A percentile compares a stretch with the other conserved stretches of the same genome.
phyloP scores from a whole-genome alignment of 2,888 invertebrate species.

The Zaprionus lineosus region DNA sequence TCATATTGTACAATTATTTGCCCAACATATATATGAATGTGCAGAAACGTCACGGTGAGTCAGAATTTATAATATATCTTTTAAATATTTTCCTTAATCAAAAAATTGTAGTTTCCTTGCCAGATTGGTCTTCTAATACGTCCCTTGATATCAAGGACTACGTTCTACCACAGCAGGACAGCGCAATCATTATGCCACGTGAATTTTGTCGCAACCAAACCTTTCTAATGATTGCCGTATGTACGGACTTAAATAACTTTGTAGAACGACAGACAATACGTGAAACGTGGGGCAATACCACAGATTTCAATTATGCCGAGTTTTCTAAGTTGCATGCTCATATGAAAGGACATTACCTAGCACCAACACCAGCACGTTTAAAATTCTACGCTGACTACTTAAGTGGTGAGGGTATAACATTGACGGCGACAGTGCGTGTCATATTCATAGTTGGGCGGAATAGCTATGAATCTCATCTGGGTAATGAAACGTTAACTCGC shows the following conservation, averaged over 20 bases:
- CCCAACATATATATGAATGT: conserved; percentile 73
- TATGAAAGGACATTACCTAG: conserved; percentile 76
- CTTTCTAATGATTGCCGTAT: conserved; percentile 89
- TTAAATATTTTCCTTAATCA: background rate
- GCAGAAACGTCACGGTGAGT: conserved; percentile 76
- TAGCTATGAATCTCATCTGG: conserved; percentile 60
- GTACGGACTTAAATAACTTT: conserved; percentile 88
- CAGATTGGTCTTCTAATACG: conserved; percentile 90
- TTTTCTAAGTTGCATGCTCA: conserved; percentile 79
- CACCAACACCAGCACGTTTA: conserved; percentile 62
- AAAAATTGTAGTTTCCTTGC: conserved; percentile 83
- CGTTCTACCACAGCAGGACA: conserved; percentile 88
- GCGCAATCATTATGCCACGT: conserved; percentile 86
- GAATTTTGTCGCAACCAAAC: conserved; percentile 84
- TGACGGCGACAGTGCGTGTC: conserved; percentile 67
- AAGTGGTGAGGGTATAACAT: conserved; percentile 31
- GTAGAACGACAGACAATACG: conserved; percentile 84
- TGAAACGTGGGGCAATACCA: conserved; percentile 82
- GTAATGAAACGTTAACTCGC: conserved; percentile 85
- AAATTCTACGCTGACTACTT: conserved; percentile 74
- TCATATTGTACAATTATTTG: conserved; percentile 74
- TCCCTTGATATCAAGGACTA: conserved; percentile 89
- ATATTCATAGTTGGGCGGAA: conserved; percentile 80
- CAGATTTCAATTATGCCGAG: conserved; percentile 81
- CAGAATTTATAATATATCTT: background rate